Conservation (phyloP, 2,888 invertebrate species). For the Habrosyne pyritoides region DNA sequence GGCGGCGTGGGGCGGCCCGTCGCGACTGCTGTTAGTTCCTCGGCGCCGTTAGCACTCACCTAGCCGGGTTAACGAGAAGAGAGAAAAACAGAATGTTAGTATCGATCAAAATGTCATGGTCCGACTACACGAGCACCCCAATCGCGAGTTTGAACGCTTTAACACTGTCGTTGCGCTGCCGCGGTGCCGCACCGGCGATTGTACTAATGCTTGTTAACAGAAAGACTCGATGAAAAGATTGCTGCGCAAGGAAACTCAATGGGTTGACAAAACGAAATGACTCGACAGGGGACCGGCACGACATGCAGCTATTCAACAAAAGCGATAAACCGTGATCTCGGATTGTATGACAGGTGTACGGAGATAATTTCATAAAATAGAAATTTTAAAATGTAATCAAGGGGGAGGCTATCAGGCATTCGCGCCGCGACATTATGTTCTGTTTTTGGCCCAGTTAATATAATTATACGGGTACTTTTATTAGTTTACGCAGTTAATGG, state of each 20-base stretch:
- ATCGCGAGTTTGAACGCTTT: constrained; percentile 58
- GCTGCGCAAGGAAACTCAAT: constrained; percentile 21
- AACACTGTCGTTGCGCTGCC: constrained; percentile 63
- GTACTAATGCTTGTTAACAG: background rate
- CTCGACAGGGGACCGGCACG: constrained; percentile 50
- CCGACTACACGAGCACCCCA: constrained; percentile 75
- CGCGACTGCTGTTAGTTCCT: constrained; percentile 79
- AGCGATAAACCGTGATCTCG: constrained; percentile 75
- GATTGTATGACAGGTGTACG: constrained; percentile 73
- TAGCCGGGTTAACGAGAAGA: constrained; percentile 89
- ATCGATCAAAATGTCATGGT: constrained; percentile 82
- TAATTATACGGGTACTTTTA: constrained; percentile 72
- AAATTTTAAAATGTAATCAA: constrained; percentile 57
- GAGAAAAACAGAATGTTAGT: constrained; percentile 89
- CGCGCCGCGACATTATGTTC: constrained; percentile 74
- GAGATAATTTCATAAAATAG: constrained; percentile 58
- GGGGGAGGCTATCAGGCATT: constrained; percentile 83
- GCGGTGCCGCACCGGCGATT: constrained; percentile 7
- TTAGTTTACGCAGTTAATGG: constrained; percentile 83
- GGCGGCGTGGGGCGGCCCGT: constrained; percentile 63
- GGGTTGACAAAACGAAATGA: constrained; percentile 30
- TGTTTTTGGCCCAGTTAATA: constrained; percentile 76
- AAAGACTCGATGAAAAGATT: background rate
- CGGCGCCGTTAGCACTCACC: constrained; percentile 90
- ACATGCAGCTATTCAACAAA: constrained; percentile 72